Evolutionary conservation across 2,888 invertebrate genomes (phyloP).

Genomic region (Trichopria drosophilae): DNA sequence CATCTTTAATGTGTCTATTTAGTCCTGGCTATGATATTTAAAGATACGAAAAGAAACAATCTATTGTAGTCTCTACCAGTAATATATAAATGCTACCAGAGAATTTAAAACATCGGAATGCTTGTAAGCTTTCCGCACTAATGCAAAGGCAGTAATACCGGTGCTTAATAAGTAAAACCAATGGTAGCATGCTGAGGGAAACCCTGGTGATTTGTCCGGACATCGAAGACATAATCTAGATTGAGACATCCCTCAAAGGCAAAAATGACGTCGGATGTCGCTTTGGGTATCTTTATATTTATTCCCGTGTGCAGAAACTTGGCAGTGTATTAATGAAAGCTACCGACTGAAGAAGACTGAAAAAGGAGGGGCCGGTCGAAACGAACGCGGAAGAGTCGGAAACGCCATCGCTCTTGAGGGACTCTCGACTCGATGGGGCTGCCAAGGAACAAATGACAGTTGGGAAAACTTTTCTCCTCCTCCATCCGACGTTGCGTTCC

Average conservation of each 20-base stretch:
- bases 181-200: slow-evolving; percentile 28
- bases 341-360: slow-evolving; percentile 11
- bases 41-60: too few relatives aligned
- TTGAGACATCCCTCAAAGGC: slow-evolving; percentile 29
- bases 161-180: too few relatives aligned
- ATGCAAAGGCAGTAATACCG: too few relatives aligned
- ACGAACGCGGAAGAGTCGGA: slow-evolving; percentile 12
- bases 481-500: slow-evolving; percentile 36
- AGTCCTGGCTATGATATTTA: too few relatives aligned
- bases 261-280: too few relatives aligned
- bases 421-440: slow-evolving; percentile 8
- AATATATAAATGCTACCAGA: too few relatives aligned
- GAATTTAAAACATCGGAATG: too few relatives aligned
- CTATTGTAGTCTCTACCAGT: too few relatives aligned
- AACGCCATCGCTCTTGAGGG: slow-evolving; percentile 27
- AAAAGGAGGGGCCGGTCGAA: slow-evolving; percentile 10
- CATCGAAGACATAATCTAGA: slow-evolving; percentile 36
- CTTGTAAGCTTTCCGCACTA: too few relatives aligned
- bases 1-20: too few relatives aligned
- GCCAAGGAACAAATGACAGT: slow-evolving; percentile 46
- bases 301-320: too few relatives aligned
- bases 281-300: too few relatives aligned
- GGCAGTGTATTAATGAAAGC: slow-evolving; percentile 7
- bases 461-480: slow-evolving; percentile 42
- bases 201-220: slow-evolving; percentile 35